Conservation (phyloP, 2,888 invertebrate species). For the Nephrocerus scutellatus region DNA sequence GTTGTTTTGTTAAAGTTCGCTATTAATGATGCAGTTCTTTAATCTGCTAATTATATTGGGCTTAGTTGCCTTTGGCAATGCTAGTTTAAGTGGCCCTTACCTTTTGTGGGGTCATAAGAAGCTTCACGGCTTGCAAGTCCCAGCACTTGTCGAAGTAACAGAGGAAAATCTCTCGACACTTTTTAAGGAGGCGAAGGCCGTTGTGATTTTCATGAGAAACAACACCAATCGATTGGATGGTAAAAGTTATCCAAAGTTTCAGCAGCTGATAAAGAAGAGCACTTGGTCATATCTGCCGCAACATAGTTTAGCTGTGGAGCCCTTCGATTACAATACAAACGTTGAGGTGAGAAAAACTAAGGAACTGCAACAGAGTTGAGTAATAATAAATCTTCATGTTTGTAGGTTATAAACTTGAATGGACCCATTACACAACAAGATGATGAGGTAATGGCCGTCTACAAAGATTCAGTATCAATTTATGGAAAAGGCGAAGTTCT, state of each 20-base stretch:
- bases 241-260: slow-evolving; percentile 52
- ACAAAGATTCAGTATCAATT: slow-evolving; percentile 53
- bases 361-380: not conserved
- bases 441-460: slow-evolving; percentile 54
- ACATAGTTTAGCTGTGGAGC: slow-evolving; percentile 53
- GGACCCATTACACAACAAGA: slow-evolving; percentile 57
- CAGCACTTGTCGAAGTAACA: slow-evolving; percentile 51
- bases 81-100: slow-evolving; percentile 55
- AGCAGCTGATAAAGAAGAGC: slow-evolving; percentile 52
- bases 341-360: slow-evolving; percentile 49
- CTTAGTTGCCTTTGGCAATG: slow-evolving; percentile 34
- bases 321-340: slow-evolving; percentile 56
- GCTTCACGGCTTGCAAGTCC: slow-evolving; percentile 48
- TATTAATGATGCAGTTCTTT: slow-evolving; percentile 30
- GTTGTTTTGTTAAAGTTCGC: too few species aligned
- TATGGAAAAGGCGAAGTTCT: slow-evolving; percentile 54
- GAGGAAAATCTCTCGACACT: slow-evolving; percentile 54
- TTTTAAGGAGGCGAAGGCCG: slow-evolving; percentile 54
- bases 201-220: slow-evolving; percentile 56
- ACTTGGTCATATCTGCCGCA: slow-evolving; percentile 53
- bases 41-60: slow-evolving; percentile 28
- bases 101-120: slow-evolving; percentile 55
- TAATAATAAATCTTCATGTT: slow-evolving; percentile 8
- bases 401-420: slow-evolving; percentile 53
- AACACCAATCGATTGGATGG: slow-evolving; percentile 52